Percentiles rank a stretch among this genome's conserved stretches.
phyloP scores from a whole-genome alignment of 2,797 vertebrate species.

The Esox masquinongy region DNA sequence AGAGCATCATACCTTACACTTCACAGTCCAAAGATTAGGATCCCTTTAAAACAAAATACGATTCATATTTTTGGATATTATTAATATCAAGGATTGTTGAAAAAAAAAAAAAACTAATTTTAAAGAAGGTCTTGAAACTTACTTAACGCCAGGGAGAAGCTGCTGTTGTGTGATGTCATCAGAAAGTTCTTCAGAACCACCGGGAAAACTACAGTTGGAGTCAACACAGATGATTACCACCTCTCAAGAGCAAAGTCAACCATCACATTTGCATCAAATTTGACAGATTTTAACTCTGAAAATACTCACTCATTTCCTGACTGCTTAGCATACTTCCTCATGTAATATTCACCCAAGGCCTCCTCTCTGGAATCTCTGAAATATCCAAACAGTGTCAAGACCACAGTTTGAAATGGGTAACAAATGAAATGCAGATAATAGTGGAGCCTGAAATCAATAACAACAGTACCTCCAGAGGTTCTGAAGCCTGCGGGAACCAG shows the following conservation, averaged over 20 bases:
- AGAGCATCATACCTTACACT: constrained; percentile 83
- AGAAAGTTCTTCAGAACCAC: constrained; percentile 90
- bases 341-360: constrained; percentile 94
- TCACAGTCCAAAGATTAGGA: constrained; percentile 94
- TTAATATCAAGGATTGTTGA: neutral
- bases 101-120: neutral
- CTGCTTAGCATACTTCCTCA: constrained; percentile 95
- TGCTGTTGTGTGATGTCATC: constrained; percentile 98
- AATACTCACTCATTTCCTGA: constrained; percentile 88
- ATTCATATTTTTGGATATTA: neutral
- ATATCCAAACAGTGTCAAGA: constrained; percentile 18
- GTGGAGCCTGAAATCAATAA: neutral
- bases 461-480: constrained; percentile 90
- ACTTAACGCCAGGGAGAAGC: constrained; percentile 96
- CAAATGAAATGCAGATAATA: neutral
- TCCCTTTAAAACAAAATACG: constrained; percentile 70
- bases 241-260: too few relatives aligned
- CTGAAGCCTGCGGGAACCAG: constrained; percentile 88
- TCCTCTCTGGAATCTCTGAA: constrained; percentile 91
- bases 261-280: neutral
- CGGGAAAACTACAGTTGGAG: constrained; percentile 74
- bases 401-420: neutral
- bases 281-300: neutral
- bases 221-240: neutral
- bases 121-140: constrained; percentile 51